phyloP scores from a whole-genome alignment of 2,113 vertebrate species.

The Todiramphus saurophagus region DNA sequence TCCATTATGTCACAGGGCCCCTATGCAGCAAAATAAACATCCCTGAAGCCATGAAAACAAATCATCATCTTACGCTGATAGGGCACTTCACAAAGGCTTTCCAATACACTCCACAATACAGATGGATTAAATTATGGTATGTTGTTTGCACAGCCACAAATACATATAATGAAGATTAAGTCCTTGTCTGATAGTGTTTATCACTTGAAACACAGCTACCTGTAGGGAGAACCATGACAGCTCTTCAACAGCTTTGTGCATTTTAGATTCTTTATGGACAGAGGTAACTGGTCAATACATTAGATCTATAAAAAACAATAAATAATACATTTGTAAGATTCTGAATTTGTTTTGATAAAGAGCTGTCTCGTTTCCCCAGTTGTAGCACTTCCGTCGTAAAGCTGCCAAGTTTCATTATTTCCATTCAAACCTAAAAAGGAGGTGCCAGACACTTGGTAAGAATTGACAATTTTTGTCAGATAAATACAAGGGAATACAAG shows the following conservation, averaged over 20 bases:
- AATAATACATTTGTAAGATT: not conserved
- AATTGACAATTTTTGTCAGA: not conserved
- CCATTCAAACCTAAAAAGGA: not conserved
- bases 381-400: not conserved
- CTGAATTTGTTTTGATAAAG: not conserved
- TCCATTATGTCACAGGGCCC: not conserved
- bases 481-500: not conserved
- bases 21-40: not conserved
- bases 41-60: not conserved
- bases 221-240: fast-evolving
- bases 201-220: not conserved
- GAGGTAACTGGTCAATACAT: not conserved
- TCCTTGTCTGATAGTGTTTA: not conserved
- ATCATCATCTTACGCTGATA: not conserved
- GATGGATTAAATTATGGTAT: not conserved
- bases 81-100: not conserved
- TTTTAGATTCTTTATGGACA: not conserved
- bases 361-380: not conserved
- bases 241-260: not conserved
- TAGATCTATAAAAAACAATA: not conserved
- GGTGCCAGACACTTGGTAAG: not conserved
- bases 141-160: not conserved
- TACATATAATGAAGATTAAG: not conserved
- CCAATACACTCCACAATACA: not conserved
- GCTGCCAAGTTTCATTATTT: not conserved